Evolutionary conservation across 1,140 invertebrate species (phyloP), one percentile per base, ranked within the genome.

Genomic region (Drosophila setifemur): DNA sequence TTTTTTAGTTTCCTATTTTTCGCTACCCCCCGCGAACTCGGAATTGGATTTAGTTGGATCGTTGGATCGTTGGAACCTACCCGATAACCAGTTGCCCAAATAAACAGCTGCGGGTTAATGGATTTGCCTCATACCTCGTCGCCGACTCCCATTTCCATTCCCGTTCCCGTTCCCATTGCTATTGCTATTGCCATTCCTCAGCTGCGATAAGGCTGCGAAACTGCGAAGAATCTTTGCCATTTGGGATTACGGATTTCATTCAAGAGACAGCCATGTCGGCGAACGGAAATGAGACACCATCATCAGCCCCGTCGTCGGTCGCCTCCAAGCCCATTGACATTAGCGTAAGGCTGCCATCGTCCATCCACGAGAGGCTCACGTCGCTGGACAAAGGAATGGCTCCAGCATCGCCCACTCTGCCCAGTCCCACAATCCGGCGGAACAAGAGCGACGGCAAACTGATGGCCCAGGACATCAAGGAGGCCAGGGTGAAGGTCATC

Each of bases 401-500:
- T 1, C 72, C 61, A 1, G 42, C 67, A 4, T 81, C 81, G 4
- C 81, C 81, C 3, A 86, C 78, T 2, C 11, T 70, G 26, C 78
- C 79, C 14, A 73, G 57, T 31, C 61, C 75, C 2, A 48, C 70
- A 0, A 86, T 86, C 45, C 75, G 76, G 3, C 70, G 87, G 29
- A 90, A 89, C 40, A 37, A 53, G 7, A 90, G 89, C 42, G 61
- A 73, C 14, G 85, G 89, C 29, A 87, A 88, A 37, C 71, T 89
- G 1, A 72, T 85, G 70, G 37, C 74, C 2, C 64, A 60, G 9
- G 82, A 85, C 11, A 44, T 73, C 0, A 87, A 86, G 23, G 93
- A 94, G 66, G 91, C 92, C 9, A 91, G 91, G 57, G 94, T 97
- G 2, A 91, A 96, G 8, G 96, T 97, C 12, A 91, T 97, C 1